Evolutionary conservation across 2,113 vertebrate genomes (phyloP), one percentile per base, ranked within the genome.

Genomic region (Phoxinus phoxinus): DNA sequence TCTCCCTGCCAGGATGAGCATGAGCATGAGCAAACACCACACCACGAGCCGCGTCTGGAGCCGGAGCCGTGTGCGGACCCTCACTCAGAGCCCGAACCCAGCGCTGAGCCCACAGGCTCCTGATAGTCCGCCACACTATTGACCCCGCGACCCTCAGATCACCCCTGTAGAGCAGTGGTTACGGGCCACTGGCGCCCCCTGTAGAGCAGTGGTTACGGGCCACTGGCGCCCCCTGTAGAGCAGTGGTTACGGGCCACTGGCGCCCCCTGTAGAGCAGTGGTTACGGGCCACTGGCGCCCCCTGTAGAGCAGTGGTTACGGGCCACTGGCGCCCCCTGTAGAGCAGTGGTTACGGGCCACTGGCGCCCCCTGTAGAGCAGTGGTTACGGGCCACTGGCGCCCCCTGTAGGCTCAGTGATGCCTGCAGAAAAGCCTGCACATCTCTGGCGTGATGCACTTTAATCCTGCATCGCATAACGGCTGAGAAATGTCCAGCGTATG

Each of bases 21-120:
- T 3, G 37, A 73, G 1, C 87, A 87, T 3, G 37, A 73, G 1
- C 87, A 87, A 58, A 76, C 86, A 17, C 88, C 79, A 3, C 41
- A 27, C 15, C 53, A 41, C 30, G 90, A 86, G 23, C 89, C 19
- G 9, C 53, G 71, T 0, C 17, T 37, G 19, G 32, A 69, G 53
- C 76, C 78, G 9, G 81, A 77, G 53, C 79, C 30, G 10, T 17
- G 69, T 5, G 59, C 19, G 30, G 85, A 73, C n/a, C 61, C 83
- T 19, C 86, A 23, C 11, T 65, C 56, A 44, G 77, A 90, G 17
- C 88, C 48, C 9, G 86, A 79, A 32, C 72, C 46, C 4, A 53
- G 30, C 32, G 11, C 76, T 89, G 71, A 79, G 4, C 44, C 59
- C 10, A 37, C 30, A 76, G 86, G 88, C n/a, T 89, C 91, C 81